Base-by-base conservation (phyloP, 2,888 invertebrate genomes). In the Drosophila lacicola region DNA sequence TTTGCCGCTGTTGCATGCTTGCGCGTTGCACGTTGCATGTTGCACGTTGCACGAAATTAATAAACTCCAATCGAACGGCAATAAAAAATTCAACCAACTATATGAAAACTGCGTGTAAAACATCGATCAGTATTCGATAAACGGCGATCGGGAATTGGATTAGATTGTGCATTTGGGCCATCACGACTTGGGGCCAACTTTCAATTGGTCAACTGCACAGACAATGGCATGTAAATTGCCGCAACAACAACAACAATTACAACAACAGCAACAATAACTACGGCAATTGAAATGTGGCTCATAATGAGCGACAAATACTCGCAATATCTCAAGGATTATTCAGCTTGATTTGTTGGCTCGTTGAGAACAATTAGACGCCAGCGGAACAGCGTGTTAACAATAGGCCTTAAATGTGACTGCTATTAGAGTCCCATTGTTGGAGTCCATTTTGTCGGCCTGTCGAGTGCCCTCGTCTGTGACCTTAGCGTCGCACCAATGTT, bases 181-280 rank as follows among this genome's bases (percentile, higher is more conserved):
- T 83, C 83, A 83, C 83, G 82, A 80, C 72, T 80, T 62, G 39
- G 55, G 47, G 13, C 39, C 45, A 44, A 64, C 70, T 70, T 70
- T 69, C 75, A 70, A 63, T 70, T 68, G 75, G 47, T 63, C 77
- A 66, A 63, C 13, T 17, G 56, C 34, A 19, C 42, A 69, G 64
- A 85, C 85, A 76, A 87, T 72, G 82, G 71, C 76, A 69, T 64
- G 78, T 74, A 82, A 84, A 84, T 84, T 84, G 68, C 50, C 2
- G 8, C 39, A 63, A 44, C 60, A 47, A 34, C 41, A 46, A 19
- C 47, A 58, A 34, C 21, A 17, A 17, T 17, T 17, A 17, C 17
- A 17, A 17, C 17, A 41, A 42, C 46, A 61, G 51, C 49, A n/a
- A 36, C 19, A 42, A 21, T 11, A 42, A 42, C 36, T 4, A 21